Conservation (phyloP, 2,888 invertebrate species). For the Dinocampus coccinellae region DNA sequence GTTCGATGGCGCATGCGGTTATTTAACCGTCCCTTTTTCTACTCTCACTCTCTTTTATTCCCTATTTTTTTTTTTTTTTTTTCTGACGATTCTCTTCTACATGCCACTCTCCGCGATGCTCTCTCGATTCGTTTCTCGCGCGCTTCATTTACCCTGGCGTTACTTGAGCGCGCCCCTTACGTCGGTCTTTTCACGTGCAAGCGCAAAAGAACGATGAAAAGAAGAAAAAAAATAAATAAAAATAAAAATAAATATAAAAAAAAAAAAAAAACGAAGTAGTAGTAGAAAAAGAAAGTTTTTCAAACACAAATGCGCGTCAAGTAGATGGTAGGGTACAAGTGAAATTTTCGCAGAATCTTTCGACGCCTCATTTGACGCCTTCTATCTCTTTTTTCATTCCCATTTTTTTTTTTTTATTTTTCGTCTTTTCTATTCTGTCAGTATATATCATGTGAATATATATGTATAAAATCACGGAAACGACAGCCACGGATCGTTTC, state of each 20-base stretch:
- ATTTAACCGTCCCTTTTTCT: conserved; percentile 15
- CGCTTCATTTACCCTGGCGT: conserved; percentile 54
- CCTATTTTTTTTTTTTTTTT: not conserved
- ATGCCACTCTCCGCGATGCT: not conserved
- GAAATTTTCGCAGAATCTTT: conserved; percentile 57
- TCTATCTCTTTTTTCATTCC: conserved; percentile 28
- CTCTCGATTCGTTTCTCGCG: conserved; percentile 34
- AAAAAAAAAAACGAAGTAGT: too few relatives aligned
- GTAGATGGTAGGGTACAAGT: conserved; percentile 12
- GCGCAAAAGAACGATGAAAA: conserved; percentile 16
- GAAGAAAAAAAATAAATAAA: conserved; percentile 10
- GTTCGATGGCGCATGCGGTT: conserved; percentile 23
- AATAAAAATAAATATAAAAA: too few relatives aligned
- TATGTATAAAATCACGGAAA: conserved; percentile 13
- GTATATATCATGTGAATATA: not conserved
- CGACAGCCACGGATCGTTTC: conserved; percentile 46
- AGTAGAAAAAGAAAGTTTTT: too few relatives aligned
- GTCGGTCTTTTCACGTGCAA: not conserved
- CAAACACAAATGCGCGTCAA: conserved; percentile 35
- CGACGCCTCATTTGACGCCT: conserved; percentile 63
- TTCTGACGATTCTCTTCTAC: not conserved
- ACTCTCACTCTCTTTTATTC: not conserved
- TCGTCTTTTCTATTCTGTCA: not conserved
- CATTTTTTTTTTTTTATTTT: too few relatives aligned
- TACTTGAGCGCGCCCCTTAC: conserved; percentile 37